Base-by-base conservation (phyloP, 2,888 invertebrate genomes). In the Nemurella pictetii region DNA sequence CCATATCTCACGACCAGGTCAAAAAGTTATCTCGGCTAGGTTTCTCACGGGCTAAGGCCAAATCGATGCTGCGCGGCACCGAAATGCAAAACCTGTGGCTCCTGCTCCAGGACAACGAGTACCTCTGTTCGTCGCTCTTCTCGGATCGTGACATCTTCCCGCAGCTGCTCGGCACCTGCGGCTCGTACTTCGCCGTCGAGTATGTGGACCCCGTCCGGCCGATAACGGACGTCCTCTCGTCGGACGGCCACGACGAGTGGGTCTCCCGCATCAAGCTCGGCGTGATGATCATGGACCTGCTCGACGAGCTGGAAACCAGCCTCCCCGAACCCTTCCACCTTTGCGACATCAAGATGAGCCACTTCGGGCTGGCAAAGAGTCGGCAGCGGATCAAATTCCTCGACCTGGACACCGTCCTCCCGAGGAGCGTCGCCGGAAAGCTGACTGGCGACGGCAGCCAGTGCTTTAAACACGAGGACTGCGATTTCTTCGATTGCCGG, bases 261-360 rank as follows among this genome's bases (percentile, higher is more conserved):
- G 91, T 92, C 9, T 90, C 91, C 86, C 89, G 93, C 85, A 89
- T 94, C 0, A 92, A 92, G 87, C 89, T 93, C 12, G 92, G 93
- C 0, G 89, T 93, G 12, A 91, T 93, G 90, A 92, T 95, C 28
- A 89, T 95, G 86, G 93, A 94, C 87, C 90, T 94, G 29, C 88
- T 94, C 2, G 91, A 93, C 83, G 91, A 92, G 86, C 89, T 95
- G 80, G 94, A 94, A 77, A 91, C 90, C 30, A 91, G 90, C 73
- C 92, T 94, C 86, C 91, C 92, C 0, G 93, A 94, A 87, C 93
- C 93, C 0, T 91, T 95, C 85, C 92, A 94, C 88, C 89, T 95
- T 29, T 95, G 95, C 89, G 94, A 95, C 90, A 91, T 95, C 0
- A 94, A 94, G 89, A 90, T 93, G 86, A 92, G 92, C 86, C 94